phyloP scores from a whole-genome alignment of 2,888 invertebrate genomes.

The Nipponacmea schrenckii region DNA sequence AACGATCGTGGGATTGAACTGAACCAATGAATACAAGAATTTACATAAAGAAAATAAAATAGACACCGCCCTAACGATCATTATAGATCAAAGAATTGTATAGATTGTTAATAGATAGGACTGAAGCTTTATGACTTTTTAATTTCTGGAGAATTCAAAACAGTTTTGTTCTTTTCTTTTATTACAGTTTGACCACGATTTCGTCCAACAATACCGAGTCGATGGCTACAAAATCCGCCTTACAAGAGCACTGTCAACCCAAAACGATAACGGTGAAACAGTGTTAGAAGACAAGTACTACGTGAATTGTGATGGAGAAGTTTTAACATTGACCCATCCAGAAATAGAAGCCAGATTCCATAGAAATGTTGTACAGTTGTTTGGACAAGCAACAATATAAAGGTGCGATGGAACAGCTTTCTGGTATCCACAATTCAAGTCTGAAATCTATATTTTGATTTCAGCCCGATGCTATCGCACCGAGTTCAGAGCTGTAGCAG shows the following conservation, averaged over 20 bases:
- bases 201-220: constrained; percentile 43
- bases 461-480: constrained; percentile 1
- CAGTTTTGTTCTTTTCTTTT: neutral
- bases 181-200: constrained; percentile 51
- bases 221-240: constrained; percentile 44
- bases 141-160: no score
- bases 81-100: no score
- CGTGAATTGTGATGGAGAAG: constrained; percentile 56
- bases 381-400: constrained; percentile 12
- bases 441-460: neutral
- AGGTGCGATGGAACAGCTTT: no score
- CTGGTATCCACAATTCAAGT: neutral
- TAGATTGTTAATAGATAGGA: no score
- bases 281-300: constrained; percentile 40
- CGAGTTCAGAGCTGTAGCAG: neutral
- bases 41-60: no score
- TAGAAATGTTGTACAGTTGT: constrained; percentile 26
- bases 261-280: constrained; percentile 32
- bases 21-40: no score
- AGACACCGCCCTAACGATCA: no score
- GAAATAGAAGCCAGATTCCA: constrained; percentile 43
- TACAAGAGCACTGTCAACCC: constrained; percentile 26
- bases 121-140: no score
- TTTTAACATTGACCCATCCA: constrained; percentile 37
- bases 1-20: no score